Evolutionary conservation across 92 coral and sea anemone genomes (phyloP), one percentile per base, ranked within the genome.

Genomic region (Heliopora coerulea): DNA sequence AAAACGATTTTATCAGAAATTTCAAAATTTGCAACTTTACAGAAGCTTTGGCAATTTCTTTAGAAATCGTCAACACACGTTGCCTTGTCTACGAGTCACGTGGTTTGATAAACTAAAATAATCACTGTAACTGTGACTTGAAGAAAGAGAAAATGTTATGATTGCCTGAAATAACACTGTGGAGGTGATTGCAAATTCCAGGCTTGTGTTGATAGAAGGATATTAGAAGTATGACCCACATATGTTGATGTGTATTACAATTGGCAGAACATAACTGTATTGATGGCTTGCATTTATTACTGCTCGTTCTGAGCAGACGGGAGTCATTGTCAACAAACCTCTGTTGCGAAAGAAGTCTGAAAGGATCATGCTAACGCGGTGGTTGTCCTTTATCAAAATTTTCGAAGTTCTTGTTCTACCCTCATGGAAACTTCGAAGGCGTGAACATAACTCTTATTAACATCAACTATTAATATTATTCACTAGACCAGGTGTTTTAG

Each of bases 381-480:
- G 44, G 26, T 24, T 23, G 17, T 40, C 56, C 46, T 46, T n/a
- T n/a, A n/a, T 4, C 42, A 37, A 37, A 4, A 37, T 37, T 37
- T 26, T 35, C 54, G 44, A 12, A 19, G 25, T 27, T 11, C 14
- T 54, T 33, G 25, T 49, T 54, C 3, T 23, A 34, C 42, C 39
- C 34, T 20, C 59, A 67, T 49, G 74, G 77, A 9, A 39, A 54
- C 62, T 21, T 18, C 3, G 37, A 54, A 42, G 49, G 63, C 62
- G 77, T 70, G 77, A 70, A 70, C 35, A 48, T 40, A 52, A 28
- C 54, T 58, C 48, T 52, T 39, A 31, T 70, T 49, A 35, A 67
- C 63, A 70, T 70, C 77, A 70, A 70, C 77, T 52, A 70, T 70
- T 70, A 70, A 70, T 70, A 70, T 70, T 54, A 54, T 70, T 70